phyloP scores from a whole-genome alignment of 92 coral and sea anemone genomes.

The Epizoanthus ramosus region DNA sequence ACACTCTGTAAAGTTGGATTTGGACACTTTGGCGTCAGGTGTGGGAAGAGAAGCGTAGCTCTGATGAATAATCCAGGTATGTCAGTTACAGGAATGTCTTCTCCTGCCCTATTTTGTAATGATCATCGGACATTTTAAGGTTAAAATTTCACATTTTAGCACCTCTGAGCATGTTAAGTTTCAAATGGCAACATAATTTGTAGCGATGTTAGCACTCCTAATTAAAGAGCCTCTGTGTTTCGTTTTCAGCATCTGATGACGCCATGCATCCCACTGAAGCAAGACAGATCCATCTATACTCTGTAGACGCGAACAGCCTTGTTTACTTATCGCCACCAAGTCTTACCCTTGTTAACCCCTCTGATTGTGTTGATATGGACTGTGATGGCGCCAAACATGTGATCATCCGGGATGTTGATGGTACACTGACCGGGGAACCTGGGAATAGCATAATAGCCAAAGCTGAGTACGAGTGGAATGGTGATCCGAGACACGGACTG shows the following conservation, averaged over 20 bases:
- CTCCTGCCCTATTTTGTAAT: no score
- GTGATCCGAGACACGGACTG: constrained; percentile 80
- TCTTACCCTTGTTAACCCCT: constrained; percentile 74
- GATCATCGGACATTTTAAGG: no score
- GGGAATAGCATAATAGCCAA: constrained; percentile 78
- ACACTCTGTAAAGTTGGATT: constrained; percentile 65
- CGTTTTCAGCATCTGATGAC: constrained; percentile 43
- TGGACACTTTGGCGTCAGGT: constrained; percentile 67
- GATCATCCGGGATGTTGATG: constrained; percentile 78
- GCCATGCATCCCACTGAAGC: constrained; percentile 76
- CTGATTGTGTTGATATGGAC: constrained; percentile 96
- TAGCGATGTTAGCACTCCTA: no score
- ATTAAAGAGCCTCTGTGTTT: no score
- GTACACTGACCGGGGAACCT: constrained; percentile 75
- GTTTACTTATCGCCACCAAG: constrained; percentile 65
- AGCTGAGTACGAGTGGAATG: constrained; percentile 94
- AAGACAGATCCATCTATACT: constrained; percentile 17
- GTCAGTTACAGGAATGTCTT: constrained; percentile 6
- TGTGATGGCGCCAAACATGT: constrained; percentile 85
- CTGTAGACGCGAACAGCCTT: constrained; percentile 56
- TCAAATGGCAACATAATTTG: no score
- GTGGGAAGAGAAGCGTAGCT: constrained; percentile 70
- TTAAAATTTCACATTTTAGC: no score
- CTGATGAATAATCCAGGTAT: constrained; percentile 68
- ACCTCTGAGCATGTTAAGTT: no score